These are phyloP conservation scores for Manis javanica DNA, from an alignment of 2,797 vertebrate species.

Conservation along the genomic window DNA sequence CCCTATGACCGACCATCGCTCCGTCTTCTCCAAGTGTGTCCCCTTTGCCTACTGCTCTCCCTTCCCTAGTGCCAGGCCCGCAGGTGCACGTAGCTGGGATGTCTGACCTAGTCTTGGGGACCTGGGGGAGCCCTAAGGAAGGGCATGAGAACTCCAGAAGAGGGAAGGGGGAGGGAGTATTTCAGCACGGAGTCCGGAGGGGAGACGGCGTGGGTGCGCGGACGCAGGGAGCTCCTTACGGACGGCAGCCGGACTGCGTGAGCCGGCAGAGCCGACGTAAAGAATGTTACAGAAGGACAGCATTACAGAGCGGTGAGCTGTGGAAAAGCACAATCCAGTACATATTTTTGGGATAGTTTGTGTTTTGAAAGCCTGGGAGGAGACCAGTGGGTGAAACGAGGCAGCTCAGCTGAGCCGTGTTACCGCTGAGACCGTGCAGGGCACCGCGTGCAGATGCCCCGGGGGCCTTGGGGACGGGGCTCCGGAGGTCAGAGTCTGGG, in stretches of 20 bases:
- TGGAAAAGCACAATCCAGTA: not conserved
- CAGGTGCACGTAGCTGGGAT: not conserved
- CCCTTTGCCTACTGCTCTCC: not conserved
- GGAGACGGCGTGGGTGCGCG: not conserved
- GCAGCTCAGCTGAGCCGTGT: not conserved
- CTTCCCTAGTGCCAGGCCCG: not conserved
- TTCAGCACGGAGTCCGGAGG: not conserved
- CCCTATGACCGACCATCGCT: not conserved
- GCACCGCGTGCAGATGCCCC: too few species aligned
- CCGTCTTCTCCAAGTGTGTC: not conserved
- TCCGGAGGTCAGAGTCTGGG: not conserved
- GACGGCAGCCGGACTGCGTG: too few species aligned
- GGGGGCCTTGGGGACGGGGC: too few species aligned
- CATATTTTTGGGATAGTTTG: not conserved
- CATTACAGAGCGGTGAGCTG: not conserved
- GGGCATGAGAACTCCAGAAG: not conserved
- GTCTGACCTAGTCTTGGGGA: not conserved
- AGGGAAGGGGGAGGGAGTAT: not conserved
- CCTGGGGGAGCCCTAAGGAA: not conserved
- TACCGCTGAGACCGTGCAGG: not conserved
- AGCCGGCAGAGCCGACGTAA: not conserved
- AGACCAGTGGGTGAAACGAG: not conserved
- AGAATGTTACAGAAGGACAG: not conserved
- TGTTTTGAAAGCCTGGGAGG: not conserved
- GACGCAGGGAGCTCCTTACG: not conserved